phyloP scores from a whole-genome alignment of 2,113 vertebrate genomes.

The Lichenostomus cassidix region DNA sequence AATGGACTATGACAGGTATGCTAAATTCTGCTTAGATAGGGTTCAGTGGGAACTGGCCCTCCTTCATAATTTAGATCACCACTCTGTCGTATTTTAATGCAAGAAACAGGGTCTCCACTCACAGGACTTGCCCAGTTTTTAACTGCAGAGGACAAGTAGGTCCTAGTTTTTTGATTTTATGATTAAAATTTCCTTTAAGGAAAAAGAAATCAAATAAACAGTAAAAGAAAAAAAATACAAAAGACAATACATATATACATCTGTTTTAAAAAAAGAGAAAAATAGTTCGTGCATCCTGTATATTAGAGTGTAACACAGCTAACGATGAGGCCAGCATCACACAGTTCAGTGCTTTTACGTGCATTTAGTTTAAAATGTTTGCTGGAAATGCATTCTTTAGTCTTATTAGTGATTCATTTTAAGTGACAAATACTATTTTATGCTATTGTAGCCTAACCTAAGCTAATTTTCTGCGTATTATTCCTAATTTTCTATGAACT shows the following conservation, averaged over 20 bases:
- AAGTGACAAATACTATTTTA: background rate
- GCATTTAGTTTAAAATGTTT: accelerated
- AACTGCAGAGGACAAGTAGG: background rate
- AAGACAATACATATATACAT: background rate
- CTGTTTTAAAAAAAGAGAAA: background rate
- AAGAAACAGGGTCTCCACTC: background rate
- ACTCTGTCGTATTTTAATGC: background rate
- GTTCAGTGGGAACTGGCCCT: constrained; percentile 18
- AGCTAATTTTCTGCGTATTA: background rate
- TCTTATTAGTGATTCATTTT: background rate
- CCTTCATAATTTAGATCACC: constrained; percentile 34
- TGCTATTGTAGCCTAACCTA: background rate
- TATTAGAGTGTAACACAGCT: background rate
- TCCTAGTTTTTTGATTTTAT: background rate
- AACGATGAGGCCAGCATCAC: background rate
- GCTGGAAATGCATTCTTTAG: background rate
- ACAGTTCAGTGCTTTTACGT: background rate
- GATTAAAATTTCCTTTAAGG: background rate
- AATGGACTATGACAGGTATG: constrained; percentile 53
- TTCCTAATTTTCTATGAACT: background rate
- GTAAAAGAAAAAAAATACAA: background rate
- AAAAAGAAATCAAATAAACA: background rate
- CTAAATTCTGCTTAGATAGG: constrained; percentile 37
- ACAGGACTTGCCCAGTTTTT: background rate
- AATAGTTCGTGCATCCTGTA: background rate